Base-by-base conservation (phyloP, 2,797 vertebrate species). In the Cuculus canorus region DNA sequence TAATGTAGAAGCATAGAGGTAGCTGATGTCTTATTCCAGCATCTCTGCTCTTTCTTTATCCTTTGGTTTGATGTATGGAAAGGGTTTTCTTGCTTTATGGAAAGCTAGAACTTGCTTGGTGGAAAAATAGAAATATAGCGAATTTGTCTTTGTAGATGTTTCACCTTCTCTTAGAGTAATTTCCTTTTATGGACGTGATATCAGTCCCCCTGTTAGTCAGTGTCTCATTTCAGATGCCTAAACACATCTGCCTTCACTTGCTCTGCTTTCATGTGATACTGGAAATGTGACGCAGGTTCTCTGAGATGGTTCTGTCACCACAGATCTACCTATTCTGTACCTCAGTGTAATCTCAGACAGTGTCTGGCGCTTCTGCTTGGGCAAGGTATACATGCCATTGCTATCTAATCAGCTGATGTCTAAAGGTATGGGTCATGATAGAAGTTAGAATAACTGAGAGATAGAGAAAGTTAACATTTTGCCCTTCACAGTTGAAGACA, bases 401-500 rank as follows among this genome's bases (percentile, higher is more conserved):
- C 11, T 77, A 17, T 33, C n/a, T 77, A 35, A 89, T 24, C 18
- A 72, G 6, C 15, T 47, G 17, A 14, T 54, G 25, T n/a, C 24
- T 27, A 43, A 73, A 57, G 11, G 1, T 39, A 27, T 5, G 5
- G 9, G 9, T n/a, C 6, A 1, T 50, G 63, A 53, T 5, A 68
- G 18, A 64, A 69, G 9, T 19, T 17, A n/a, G 8, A 33, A 25
- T 25, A 54, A 5, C 11, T 12, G 5, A 63, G 14, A 6, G 2
- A 19, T 80, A 21, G 17, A 13, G 5, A 2, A 83, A 86, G 65
- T 43, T 9, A 45, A 72, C 5, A 10, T 57, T 82, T 88, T 6
- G 0, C 14, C 7, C 73, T 71, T 60, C 28, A 22, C 7, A 22
- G 30, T 0, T 48, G 35, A 72, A 73, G 24, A 66, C 2, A 9